Evolutionary conservation across 2,888 invertebrate species (phyloP).

Genomic region (Ethmia dodecea): DNA sequence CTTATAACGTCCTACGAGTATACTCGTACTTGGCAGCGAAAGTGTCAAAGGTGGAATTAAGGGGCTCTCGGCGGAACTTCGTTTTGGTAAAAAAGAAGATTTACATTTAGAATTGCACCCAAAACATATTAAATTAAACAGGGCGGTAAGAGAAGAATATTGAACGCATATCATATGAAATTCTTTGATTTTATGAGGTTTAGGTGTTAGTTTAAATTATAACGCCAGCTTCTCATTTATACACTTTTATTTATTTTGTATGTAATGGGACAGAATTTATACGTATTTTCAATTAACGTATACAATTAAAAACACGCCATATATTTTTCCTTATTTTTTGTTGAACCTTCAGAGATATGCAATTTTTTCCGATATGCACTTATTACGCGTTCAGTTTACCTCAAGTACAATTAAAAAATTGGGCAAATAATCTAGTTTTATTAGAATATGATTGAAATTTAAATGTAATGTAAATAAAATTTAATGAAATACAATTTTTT

Average conservation of each 20-base stretch:
- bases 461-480: background rate
- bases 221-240: too few relatives aligned
- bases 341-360: slow-evolving; percentile 30
- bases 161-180: too few relatives aligned
- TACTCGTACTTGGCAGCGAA: too few relatives aligned
- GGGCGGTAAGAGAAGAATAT: too few relatives aligned
- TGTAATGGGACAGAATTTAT: slow-evolving; percentile 26
- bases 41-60: too few relatives aligned
- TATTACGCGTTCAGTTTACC: slow-evolving; percentile 12
- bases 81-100: too few relatives aligned
- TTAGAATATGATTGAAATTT: background rate
- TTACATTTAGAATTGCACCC: too few relatives aligned
- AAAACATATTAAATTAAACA: too few relatives aligned
- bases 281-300: slow-evolving; percentile 24
- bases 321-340: background rate
- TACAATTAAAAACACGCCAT: slow-evolving; percentile 13
- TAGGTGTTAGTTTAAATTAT: too few relatives aligned
- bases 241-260: slow-evolving; percentile 20
- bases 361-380: slow-evolving; percentile 38
- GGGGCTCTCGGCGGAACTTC: too few relatives aligned
- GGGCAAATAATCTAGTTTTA: background rate
- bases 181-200: too few relatives aligned
- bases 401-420: slow-evolving; percentile 12
- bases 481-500: background rate
- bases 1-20: too few relatives aligned